Evolutionary conservation across 1,140 invertebrate genomes (phyloP), one percentile per base, ranked within the genome.

Genomic region (Parapsyche elsis): DNA sequence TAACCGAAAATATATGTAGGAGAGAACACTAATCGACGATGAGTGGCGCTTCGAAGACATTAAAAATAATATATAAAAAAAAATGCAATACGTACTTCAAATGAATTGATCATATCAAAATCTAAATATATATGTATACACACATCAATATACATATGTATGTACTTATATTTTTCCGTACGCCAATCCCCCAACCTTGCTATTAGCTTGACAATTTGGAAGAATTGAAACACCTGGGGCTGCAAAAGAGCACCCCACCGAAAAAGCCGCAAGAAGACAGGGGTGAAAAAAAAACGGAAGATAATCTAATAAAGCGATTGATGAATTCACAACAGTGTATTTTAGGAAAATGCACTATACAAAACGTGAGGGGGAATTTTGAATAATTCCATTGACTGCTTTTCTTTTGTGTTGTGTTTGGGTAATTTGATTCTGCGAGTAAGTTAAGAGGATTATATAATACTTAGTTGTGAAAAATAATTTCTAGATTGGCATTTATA

Each of bases 251-350:
- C 24, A 67, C 24, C 64, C 59, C 49, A 5, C 14, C 59, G 59
- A 10, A 61, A 61, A 61, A 61, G 9, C 21, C n/a, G 4, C 21
- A 23, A 61, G 16, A 10, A 21, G 10, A 4, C 1, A 14, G 59
- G n/a, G 59, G n/a, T 61, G 23, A 46, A 16, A 45, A 71, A 12
- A 45, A n/a, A 73, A 46, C 19, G 64, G 16, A 46, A 23, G 71
- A 73, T 73, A 73, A 73, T 73, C 21, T 24, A 24, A 73, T 73
- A 73, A 73, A 24, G 38, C 38, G 44, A 73, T 73, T 49, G 71
- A 73, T 73, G 30, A 73, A 73, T 73, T 73, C 71, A 73, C 38
- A 73, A 73, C 71, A 46, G 71, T 73, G 16, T 73, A 73, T 73
- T 73, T 30, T 45, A 46, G 12, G 19, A 67, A 57, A 57, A 57